Conservation (phyloP, 2,888 invertebrate genomes). For the Blastobasis adustella region DNA sequence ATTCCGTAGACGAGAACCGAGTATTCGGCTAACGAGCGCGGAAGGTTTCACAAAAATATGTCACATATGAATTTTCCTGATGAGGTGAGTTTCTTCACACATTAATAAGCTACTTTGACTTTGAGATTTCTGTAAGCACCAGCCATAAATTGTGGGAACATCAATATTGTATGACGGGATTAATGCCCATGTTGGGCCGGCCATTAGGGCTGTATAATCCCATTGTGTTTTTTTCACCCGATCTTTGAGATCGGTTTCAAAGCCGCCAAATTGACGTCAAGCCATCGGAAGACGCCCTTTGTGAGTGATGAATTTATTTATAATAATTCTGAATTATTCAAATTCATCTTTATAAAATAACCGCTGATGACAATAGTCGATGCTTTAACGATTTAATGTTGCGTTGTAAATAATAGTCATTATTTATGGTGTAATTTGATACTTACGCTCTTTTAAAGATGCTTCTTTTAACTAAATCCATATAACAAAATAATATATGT, state of each 20-base stretch:
- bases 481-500: no score
- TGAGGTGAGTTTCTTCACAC: conserved; percentile 70
- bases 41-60: conserved; percentile 60
- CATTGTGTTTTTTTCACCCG: conserved; percentile 60
- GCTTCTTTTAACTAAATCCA: no score
- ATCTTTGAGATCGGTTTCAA: conserved; percentile 42
- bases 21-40: conserved; percentile 63
- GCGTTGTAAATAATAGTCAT: no score
- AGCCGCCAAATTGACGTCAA: conserved; percentile 58
- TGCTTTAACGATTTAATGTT: no score
- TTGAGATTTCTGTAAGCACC: conserved; percentile 54
- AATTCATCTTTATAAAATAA: no score
- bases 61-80: conserved; percentile 37
- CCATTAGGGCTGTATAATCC: conserved; percentile 69
- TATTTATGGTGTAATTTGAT: no score
- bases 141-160: conserved; percentile 67
- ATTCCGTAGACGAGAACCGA: conserved; percentile 57
- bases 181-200: conserved; percentile 70
- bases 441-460: no score
- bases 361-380: no score
- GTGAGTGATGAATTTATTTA: conserved; percentile 51
- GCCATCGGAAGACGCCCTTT: conserved; percentile 42
- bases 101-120: conserved; percentile 69
- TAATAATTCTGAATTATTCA: conserved; percentile 20
- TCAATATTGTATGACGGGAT: conserved; percentile 72